Evolutionary conservation across 2,113 vertebrate species (phyloP), one percentile per base, ranked within the genome.

Genomic region (Alces alces): DNA sequence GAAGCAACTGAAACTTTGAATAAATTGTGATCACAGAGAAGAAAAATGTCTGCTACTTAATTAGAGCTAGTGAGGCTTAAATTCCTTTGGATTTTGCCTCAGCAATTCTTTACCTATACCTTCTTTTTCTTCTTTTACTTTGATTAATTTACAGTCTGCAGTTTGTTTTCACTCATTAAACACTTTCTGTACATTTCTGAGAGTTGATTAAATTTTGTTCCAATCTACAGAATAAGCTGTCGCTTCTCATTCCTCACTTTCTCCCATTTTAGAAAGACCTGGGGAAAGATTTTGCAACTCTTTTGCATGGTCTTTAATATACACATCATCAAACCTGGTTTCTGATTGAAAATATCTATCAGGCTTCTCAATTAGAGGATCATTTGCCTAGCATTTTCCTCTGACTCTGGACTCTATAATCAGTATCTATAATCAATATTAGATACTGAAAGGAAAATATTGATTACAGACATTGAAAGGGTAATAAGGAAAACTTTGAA

Each of bases 391-490:
- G 39, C 52, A 84, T 84, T 10, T 15, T 76, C 0, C 17, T 86
- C 54, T 90, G 12, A 50, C 5, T 82, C 43, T 85, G 6, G 1
- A 7, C 21, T 88, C 25, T 70, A n/a, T 70, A 39, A 70, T 70
- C n/a, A 70, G 5, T 70, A 70, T 39, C 66, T 39, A 2, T 70
- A 70, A 70, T 70, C 2, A 0, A 70, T 39, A 70, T 39, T 70
- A 39, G 19, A 70, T 39, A 39, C n/a, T 70, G 36, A 70, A 70
- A 70, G n/a, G 66, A 70, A 70, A 70, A 70, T 70, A 88, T 9
- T 96, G 92, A 94, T 97, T 96, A 61, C 3, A 91, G 16, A 85
- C 58, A 80, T 43, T 90, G 39, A 80, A 73, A 85, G 17, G 9
- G 45, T 86, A 78, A 89, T 92, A 79, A 84, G 47, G 28, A 93